A percentile compares a stretch with the other conserved stretches of the same genome.
These are phyloP conservation scores for Trachelus tabidus DNA, from an alignment of 2,888 invertebrate species.

Conservation along the genomic window DNA sequence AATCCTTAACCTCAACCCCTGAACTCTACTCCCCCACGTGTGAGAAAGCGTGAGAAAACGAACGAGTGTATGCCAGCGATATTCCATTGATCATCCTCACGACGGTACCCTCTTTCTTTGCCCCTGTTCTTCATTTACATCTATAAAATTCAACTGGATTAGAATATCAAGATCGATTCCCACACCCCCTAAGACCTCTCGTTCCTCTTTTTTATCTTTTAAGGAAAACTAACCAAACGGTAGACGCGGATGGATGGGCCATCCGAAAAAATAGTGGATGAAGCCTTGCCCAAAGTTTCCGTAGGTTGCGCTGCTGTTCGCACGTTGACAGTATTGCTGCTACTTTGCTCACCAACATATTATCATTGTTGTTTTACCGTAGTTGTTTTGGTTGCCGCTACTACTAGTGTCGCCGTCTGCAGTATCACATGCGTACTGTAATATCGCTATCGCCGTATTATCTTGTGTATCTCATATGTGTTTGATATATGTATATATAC, in stretches of 20 bases:
- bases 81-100: not conserved
- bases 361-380: not conserved
- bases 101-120: not conserved
- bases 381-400: not conserved
- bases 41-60: not conserved
- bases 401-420: not conserved
- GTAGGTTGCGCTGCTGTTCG: not conserved
- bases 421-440: not conserved
- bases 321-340: not conserved
- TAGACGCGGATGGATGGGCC: not conserved
- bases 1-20: not conserved
- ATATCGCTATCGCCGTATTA: not conserved
- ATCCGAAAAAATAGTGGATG: not conserved
- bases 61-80: not conserved
- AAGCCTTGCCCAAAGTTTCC: not conserved
- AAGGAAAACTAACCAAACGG: not conserved
- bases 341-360: not conserved
- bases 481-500: not conserved
- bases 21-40: not conserved
- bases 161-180: not conserved
- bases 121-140: not conserved
- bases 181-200: fast-evolving
- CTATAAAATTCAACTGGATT: not conserved
- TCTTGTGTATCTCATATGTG: not conserved
- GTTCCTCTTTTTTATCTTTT: not conserved